These are phyloP conservation scores for Furcifer pardalis DNA, from an alignment of 2,797 vertebrate genomes.

Conservation along the genomic window DNA sequence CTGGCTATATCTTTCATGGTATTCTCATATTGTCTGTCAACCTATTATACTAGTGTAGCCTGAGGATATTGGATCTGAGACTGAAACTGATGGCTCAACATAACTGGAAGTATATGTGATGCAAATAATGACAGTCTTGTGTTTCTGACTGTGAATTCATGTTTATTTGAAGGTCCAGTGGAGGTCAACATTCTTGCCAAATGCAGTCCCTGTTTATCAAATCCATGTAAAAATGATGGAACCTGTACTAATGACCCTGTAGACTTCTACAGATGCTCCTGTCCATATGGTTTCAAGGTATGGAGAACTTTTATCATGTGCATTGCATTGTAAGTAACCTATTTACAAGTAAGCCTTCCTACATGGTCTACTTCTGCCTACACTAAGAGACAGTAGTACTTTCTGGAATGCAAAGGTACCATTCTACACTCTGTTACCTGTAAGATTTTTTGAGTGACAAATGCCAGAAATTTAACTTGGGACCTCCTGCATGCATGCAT, in stretches of 20 bases:
- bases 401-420: not conserved
- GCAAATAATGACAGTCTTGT: not conserved
- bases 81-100: not conserved
- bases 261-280: constrained; percentile 94
- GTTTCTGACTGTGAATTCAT: constrained; percentile 57
- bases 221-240: constrained; percentile 94
- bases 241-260: constrained; percentile 94
- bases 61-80: not conserved
- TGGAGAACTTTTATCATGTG: not conserved
- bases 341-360: not conserved
- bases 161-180: constrained; percentile 84
- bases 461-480: not conserved
- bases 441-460: not conserved
- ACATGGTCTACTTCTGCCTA: no score
- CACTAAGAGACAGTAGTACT: not conserved
- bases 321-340: no score
- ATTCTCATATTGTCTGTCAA: not conserved
- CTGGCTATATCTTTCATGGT: not conserved
- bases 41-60: not conserved
- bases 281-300: constrained; percentile 97
- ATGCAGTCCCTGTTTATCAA: constrained; percentile 95
- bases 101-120: accelerated
- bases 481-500: not conserved
- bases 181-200: constrained; percentile 93
- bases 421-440: no score